Base-by-base conservation (phyloP, 2,888 invertebrate genomes). In the Limenitis camilla region DNA sequence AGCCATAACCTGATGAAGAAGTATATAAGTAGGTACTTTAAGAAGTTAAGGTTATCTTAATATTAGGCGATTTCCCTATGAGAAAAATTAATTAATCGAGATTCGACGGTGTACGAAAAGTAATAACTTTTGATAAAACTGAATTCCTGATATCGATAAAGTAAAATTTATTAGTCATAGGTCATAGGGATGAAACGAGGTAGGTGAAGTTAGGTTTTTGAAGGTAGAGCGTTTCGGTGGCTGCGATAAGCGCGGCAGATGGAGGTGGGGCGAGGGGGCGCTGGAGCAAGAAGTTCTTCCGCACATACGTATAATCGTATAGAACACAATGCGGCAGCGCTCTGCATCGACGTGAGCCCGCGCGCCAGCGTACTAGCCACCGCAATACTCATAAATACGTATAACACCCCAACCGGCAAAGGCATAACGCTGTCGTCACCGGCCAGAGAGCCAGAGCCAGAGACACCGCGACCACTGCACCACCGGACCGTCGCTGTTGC, bases 291-390 rank as follows among this genome's bases (percentile, higher is more conserved):
- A 61, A 62, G 61, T 63, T 66, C 59, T 59, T 63, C 61, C 68
- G 70, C 72, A 72, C 71, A 72, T 71, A 76, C 67, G 71, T 77
- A 74, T 71, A 72, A 31, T 56, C 56, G 62, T 61, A 76, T 78
- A 81, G 78, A 81, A 65, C 76, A 76, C 76, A 80, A 77, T 85
- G 81, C 82, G 83, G 78, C 78, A 81, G 65, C 72, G 65, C 53
- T 69, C 74, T 78, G 84, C 81, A 78, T 68, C 83, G 83, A 77
- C 79, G 81, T 73, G 62, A 65, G 65, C 60, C 66, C 58, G 71
- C 69, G 81, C 80, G 77, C 77, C 76, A 72, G 77, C 76, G 75
- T 73, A 72, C 65, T 76, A 71, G 69, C 67, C 61, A 56, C 73
- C 64, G 57, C 70, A 62, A 56, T 62, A 64, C 63, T 68, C 71